Conservation (phyloP, 2,888 invertebrate species). For the Germaria angustata region DNA sequence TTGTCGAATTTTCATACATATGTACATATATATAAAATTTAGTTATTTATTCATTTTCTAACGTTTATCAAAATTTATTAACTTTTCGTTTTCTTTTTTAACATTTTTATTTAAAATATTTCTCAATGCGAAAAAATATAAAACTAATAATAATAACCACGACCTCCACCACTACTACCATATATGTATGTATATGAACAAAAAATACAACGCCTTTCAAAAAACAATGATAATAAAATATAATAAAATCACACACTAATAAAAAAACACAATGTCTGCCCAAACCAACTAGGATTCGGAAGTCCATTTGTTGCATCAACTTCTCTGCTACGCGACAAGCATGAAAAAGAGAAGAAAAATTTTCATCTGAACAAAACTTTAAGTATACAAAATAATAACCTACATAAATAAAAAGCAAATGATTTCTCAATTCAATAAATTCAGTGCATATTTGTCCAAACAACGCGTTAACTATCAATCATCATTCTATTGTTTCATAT, state of each 20-base stretch:
- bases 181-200: slow-evolving; percentile 23
- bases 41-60: slow-evolving; percentile 31
- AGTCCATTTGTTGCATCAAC: slow-evolving; percentile 78
- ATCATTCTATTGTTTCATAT: slow-evolving; percentile 48
- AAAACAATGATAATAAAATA: slow-evolving; percentile 26
- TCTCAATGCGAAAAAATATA: slow-evolving; percentile 25
- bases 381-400: slow-evolving; percentile 74
- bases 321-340: slow-evolving; percentile 78
- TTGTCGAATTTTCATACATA: background rate
- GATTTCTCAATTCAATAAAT: slow-evolving; percentile 55
- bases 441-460: slow-evolving; percentile 58
- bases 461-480: slow-evolving; percentile 54
- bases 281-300: slow-evolving; percentile 77
- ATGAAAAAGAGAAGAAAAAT: slow-evolving; percentile 79
- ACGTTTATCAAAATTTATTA: slow-evolving; percentile 51
- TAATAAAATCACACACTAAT: slow-evolving; percentile 27
- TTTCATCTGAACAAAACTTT: slow-evolving; percentile 79
- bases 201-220: slow-evolving; percentile 52
- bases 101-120: slow-evolving; percentile 49
- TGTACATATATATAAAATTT: background rate
- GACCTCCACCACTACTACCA: slow-evolving; percentile 50
- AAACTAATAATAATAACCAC: slow-evolving; percentile 47
- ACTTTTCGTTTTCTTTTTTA: slow-evolving; percentile 44
- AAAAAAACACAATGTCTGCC: slow-evolving; percentile 34
- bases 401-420: slow-evolving; percentile 47